Percentiles rank a stretch among this genome's conserved stretches.
Evolutionary conservation across 2,113 vertebrate species (phyloP).

Genomic region (Ciconia maguari): DNA sequence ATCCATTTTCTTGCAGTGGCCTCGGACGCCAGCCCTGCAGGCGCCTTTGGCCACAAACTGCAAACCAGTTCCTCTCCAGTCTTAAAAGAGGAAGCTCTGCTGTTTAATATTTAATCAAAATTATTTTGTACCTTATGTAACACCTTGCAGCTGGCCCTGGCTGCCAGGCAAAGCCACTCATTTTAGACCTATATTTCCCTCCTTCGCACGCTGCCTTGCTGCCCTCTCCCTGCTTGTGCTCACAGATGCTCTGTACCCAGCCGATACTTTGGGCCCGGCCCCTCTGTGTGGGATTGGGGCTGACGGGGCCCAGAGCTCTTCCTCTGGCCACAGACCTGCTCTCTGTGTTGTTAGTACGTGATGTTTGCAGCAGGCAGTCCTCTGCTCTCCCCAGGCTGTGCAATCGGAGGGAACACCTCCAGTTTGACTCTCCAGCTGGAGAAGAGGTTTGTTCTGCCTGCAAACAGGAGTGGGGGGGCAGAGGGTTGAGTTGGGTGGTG

Average conservation of each 20-base stretch:
- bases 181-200: background rate
- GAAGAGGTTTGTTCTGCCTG: background rate
- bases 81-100: background rate
- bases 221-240: background rate
- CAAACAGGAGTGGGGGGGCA: background rate
- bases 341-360: background rate
- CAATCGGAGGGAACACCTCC: background rate
- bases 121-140: conserved; percentile 4
- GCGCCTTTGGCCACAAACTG: background rate
- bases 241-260: background rate
- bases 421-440: background rate
- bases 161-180: background rate
- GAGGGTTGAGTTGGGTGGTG: background rate
- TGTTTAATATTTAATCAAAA: conserved; percentile 20
- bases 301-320: background rate
- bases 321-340: background rate
- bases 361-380: background rate
- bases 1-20: background rate
- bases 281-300: background rate
- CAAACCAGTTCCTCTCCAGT: background rate
- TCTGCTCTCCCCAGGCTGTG: background rate
- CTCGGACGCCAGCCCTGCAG: background rate
- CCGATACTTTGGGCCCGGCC: background rate
- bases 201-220: background rate
- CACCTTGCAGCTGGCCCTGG: background rate